Evolutionary conservation across 2,113 vertebrate species (phyloP).

Genomic region (Lamprologus ornatipinnis): DNA sequence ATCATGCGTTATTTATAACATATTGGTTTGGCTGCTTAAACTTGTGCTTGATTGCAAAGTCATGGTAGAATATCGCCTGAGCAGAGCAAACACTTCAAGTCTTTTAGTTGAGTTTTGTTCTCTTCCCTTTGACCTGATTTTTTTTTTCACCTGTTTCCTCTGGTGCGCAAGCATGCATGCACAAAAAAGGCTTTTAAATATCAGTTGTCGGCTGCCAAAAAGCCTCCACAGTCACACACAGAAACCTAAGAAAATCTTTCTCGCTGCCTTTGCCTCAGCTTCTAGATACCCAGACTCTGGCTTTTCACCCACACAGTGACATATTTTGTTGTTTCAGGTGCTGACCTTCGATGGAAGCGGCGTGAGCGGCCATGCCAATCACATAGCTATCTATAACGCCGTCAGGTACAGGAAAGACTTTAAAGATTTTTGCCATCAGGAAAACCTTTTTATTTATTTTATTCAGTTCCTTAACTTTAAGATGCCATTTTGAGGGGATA

Average conservation of each 20-base stretch:
- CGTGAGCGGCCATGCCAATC: constrained; percentile 90
- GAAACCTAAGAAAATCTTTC: not conserved
- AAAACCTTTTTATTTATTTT: not conserved
- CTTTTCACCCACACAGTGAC: not conserved
- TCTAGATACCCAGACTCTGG: constrained; percentile 8
- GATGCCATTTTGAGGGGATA: not conserved
- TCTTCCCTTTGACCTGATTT: constrained; percentile 43
- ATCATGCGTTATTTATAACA: not conserved
- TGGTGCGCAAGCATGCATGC: constrained; percentile 21
- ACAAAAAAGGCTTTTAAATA: constrained; percentile 50
- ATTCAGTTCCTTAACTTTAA: not conserved
- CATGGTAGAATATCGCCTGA: not conserved
- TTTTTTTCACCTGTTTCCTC: constrained; percentile 7
- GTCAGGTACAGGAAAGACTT: constrained; percentile 74
- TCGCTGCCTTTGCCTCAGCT: not conserved
- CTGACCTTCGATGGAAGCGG: constrained; percentile 89
- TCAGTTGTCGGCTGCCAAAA: constrained; percentile 48
- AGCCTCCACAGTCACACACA: constrained; percentile 27
- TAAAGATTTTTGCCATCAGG: not conserved
- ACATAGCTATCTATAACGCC: constrained; percentile 76
- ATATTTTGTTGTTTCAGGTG: constrained; percentile 75
- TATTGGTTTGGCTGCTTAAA: not conserved
- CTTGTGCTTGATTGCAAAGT: not conserved
- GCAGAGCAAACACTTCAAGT: constrained; percentile 1
- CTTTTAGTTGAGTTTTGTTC: constrained; percentile 17